Evolutionary conservation across 1,140 invertebrate species (phyloP), one percentile per base, ranked within the genome.

Genomic region (Penaeus japonicus): DNA sequence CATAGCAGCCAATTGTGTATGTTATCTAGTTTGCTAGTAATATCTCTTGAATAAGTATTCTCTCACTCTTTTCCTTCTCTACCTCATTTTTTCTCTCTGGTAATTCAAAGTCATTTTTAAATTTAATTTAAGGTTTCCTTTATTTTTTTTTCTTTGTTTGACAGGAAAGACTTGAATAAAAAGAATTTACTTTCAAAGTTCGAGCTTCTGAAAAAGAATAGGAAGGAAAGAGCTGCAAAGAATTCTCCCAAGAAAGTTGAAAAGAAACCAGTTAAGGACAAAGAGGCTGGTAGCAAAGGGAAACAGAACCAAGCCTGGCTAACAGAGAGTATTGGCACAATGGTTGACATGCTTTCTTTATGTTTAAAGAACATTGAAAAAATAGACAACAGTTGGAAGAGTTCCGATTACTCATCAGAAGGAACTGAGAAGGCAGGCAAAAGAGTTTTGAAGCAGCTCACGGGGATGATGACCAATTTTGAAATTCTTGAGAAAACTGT

Each of bases 311-410:
- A 20, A 73, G 27, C 59, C 62, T 24, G 35, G 47, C 32, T 88
- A 20, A 88, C 10, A 24, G 81, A 88, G 12, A 24, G 24, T 24
- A 83, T 88, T 32, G 54, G 78, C 12, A 81, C 82, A n/a, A 82
- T 88, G 80, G 4, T 27, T 24, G 80, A 70, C 27, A 88, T 88
- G 86, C 24, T 88, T 59, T 77, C 80, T n/a, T 22, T 75, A 57
- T 88, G 86, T 59, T 15, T 88, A 5, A 83, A 78, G 10, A 88
- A 88, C 78, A 30, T 88, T 24, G 81, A 83, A 53, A 83, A 30
- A 20, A 83, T 88, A n/a, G 32, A 88, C 1, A 55, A 10, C 22
- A 78, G 53, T n/a, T 88, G 86, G 86, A 32, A 59, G 22, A 82
- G 62, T 30, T 30, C 35, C 30, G 30, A 88, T 3, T 84, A 84